A percentile compares a stretch with the other conserved stretches of the same genome.
These are phyloP conservation scores for Troides oblongomaculatus DNA, from an alignment of 2,888 invertebrate species.

Conservation along the genomic window DNA sequence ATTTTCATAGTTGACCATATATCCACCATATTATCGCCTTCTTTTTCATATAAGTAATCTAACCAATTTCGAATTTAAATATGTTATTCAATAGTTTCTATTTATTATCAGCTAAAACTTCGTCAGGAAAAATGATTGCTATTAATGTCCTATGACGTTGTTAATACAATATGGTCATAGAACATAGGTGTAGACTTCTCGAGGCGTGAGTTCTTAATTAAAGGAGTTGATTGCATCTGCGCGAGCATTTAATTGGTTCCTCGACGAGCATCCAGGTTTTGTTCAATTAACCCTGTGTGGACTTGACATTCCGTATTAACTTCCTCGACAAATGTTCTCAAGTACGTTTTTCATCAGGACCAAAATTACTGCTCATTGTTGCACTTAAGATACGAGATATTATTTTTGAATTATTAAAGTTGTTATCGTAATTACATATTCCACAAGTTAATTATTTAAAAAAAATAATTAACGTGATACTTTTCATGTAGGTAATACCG, in stretches of 20 bases:
- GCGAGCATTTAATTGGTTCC: constrained; percentile 15
- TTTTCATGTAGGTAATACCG: neutral
- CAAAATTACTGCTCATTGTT: neutral
- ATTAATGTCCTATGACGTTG: neutral
- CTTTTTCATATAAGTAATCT: no score
- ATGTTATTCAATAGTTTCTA: neutral
- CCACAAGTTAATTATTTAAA: neutral
- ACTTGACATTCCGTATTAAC: neutral
- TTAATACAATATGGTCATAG: neutral
- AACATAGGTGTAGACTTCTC: neutral
- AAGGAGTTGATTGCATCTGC: constrained; percentile 19
- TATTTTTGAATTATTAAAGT: neutral
- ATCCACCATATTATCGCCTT: no score
- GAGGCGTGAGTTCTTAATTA: constrained; percentile 11
- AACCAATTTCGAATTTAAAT: neutral
- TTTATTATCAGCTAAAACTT: neutral
- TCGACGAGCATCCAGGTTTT: neutral
- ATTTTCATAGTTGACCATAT: no score
- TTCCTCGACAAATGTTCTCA: neutral
- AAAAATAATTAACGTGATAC: neutral
- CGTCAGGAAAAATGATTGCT: neutral
- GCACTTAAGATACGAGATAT: neutral
- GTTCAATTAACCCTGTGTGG: constrained; percentile 24
- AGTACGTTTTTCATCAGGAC: neutral
- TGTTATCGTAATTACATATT: neutral